These are phyloP conservation scores for Penaeus vannamei DNA, from an alignment of 1,140 invertebrate genomes.

Conservation along the genomic window DNA sequence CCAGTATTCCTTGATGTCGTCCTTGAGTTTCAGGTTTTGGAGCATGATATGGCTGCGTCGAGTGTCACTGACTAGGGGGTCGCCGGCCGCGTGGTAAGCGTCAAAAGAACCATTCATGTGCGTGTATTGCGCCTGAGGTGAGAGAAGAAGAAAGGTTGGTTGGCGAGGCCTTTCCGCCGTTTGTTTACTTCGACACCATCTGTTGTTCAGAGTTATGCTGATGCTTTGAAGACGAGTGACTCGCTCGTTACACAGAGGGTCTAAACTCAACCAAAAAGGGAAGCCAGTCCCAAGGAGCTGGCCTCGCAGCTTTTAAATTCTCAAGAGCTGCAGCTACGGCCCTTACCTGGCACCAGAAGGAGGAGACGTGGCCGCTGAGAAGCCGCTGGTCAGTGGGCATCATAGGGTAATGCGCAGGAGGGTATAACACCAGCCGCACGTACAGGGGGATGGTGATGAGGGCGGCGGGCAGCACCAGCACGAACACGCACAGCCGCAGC, in stretches of 20 bases:
- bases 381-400: slow-evolving; percentile 83
- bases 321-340: slow-evolving; percentile 44
- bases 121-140: slow-evolving; percentile 75
- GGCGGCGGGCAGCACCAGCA: slow-evolving; percentile 78
- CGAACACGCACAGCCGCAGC: slow-evolving; percentile 77
- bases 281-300: no score
- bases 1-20: slow-evolving; percentile 88
- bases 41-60: slow-evolving; percentile 79
- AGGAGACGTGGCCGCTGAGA: slow-evolving; percentile 81
- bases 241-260: no score
- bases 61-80: slow-evolving; percentile 75
- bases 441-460: slow-evolving; percentile 80
- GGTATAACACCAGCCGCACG: slow-evolving; percentile 69
- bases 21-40: slow-evolving; percentile 79
- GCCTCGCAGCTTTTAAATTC: no score
- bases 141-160: neutral
- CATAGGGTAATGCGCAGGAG: slow-evolving; percentile 79
- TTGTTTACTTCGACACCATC: no score
- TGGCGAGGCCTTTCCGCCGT: no score
- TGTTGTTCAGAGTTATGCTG: no score
- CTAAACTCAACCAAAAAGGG: no score
- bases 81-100: slow-evolving; percentile 79
- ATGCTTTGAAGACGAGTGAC: no score
- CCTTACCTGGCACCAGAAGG: slow-evolving; percentile 83
- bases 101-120: slow-evolving; percentile 83